A percentile compares a stretch with the other conserved stretches of the same genome.
Conservation (phyloP, 2,888 invertebrate species). For the Eretmocerus hayati region DNA sequence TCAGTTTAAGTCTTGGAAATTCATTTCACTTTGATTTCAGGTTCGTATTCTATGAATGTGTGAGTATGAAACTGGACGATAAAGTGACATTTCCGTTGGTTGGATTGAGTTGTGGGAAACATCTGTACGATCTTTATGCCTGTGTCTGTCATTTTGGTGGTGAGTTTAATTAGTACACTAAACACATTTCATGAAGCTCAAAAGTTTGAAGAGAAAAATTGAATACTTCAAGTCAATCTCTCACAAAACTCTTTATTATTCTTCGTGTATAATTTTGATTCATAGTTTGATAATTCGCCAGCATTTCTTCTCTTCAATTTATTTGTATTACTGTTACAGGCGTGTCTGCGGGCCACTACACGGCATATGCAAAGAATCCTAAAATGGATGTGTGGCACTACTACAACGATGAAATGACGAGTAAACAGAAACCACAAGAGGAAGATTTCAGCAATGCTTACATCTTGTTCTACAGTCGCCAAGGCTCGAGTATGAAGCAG, state of each 20-base stretch:
- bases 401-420: slow-evolving; percentile 55
- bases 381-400: slow-evolving; percentile 54
- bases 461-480: slow-evolving; percentile 57
- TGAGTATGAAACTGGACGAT: slow-evolving; percentile 57
- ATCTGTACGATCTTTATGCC: slow-evolving; percentile 56
- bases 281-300: neutral
- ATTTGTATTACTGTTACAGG: too few relatives aligned
- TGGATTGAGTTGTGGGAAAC: slow-evolving; percentile 50
- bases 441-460: slow-evolving; percentile 57
- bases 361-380: slow-evolving; percentile 56
- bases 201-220: neutral
- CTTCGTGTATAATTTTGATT: neutral
- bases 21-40: slow-evolving; percentile 39
- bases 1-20: neutral
- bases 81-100: slow-evolving; percentile 56
- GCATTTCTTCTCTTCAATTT: slow-evolving; percentile 1
- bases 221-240: too few relatives aligned
- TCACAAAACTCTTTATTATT: too few relatives aligned
- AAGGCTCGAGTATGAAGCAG: slow-evolving; percentile 46
- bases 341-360: slow-evolving; percentile 57
- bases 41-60: slow-evolving; percentile 57
- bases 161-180: too few relatives aligned
- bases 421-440: slow-evolving; percentile 51
- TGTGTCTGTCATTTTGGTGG: slow-evolving; percentile 61
- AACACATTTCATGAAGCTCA: too few relatives aligned